Evolutionary conservation across 1,140 invertebrate species (phyloP).

Genomic region (Spodoptera litura): DNA sequence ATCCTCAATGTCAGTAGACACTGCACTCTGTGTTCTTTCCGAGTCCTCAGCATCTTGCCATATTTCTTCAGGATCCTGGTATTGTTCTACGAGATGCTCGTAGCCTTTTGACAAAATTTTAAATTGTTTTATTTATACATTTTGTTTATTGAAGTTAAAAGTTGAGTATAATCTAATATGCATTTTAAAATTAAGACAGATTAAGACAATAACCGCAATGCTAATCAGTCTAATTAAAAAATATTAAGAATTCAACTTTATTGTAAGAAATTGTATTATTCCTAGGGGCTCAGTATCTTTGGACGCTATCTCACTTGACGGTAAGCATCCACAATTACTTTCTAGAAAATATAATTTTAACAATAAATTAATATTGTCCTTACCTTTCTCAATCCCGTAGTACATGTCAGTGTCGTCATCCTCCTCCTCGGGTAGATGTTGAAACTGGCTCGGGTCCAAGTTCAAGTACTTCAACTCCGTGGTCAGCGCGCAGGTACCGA

Average conservation of each 20-base stretch:
- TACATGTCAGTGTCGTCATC: conserved; percentile 78
- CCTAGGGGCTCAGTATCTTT: too few species aligned
- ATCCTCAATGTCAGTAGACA: conserved; percentile 47
- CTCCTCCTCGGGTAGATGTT: conserved; percentile 76
- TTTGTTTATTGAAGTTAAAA: neutral
- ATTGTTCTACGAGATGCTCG: conserved; percentile 81
- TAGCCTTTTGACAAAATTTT: conserved; percentile 71
- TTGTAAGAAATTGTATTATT: too few species aligned
- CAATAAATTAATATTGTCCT: neutral
- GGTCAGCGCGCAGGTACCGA: conserved; percentile 77
- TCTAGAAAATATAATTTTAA: too few species aligned
- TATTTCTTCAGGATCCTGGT: conserved; percentile 72
- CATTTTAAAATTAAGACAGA: too few species aligned
- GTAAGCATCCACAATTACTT: too few species aligned
- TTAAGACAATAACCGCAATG: too few species aligned
- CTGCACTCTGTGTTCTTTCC: conserved; percentile 57
- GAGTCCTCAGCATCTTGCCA: conserved; percentile 60
- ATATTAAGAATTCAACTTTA: too few species aligned
- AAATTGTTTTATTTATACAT: neutral
- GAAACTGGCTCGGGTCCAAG: conserved; percentile 73
- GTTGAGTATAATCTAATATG: neutral
- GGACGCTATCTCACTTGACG: too few species aligned
- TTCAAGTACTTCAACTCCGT: conserved; percentile 83
- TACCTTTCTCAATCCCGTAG: conserved; percentile 85
- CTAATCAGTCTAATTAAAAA: too few species aligned